Evolutionary conservation across 1,140 invertebrate genomes (phyloP).

Genomic region (Eciton burchellii): DNA sequence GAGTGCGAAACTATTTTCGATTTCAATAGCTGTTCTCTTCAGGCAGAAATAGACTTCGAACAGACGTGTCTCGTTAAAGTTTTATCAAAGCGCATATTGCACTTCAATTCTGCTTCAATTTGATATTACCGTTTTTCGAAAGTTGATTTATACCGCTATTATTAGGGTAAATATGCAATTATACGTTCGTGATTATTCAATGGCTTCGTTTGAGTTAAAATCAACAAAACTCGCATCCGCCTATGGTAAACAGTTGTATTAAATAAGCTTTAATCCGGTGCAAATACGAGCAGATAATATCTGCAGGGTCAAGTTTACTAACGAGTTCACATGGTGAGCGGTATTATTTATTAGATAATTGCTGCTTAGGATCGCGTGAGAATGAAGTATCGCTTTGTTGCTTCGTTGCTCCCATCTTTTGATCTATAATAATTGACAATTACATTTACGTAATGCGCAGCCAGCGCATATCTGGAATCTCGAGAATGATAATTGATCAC

Average conservation of each 20-base stretch:
- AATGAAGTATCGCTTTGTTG: conserved; percentile 40
- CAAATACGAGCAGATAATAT: not conserved
- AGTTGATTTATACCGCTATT: not conserved
- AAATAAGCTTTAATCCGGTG: conserved; percentile 45
- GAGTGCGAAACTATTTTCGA: not conserved
- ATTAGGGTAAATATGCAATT: conserved; percentile 41
- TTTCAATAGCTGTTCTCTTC: not conserved
- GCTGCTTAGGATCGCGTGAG: conserved; percentile 5
- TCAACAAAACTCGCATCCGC: conserved; percentile 29
- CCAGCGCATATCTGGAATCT: conserved; percentile 21
- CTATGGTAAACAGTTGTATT: conserved; percentile 35
- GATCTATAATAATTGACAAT: conserved; percentile 55
- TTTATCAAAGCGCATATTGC: not conserved
- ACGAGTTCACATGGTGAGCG: conserved; percentile 24
- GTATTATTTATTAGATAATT: conserved; percentile 58
- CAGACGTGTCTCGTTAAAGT: not conserved
- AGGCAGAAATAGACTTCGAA: not conserved
- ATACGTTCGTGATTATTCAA: conserved; percentile 31
- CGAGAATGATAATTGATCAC: conserved; percentile 22
- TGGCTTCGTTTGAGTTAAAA: conserved; percentile 4
- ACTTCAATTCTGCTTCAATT: conserved; percentile 8
- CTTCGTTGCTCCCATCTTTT: conserved; percentile 16
- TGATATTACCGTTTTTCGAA: not conserved
- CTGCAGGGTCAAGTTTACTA: conserved; percentile 59
- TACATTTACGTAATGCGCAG: conserved; percentile 26